Conservation (phyloP, 2,888 invertebrate species). For the Tipula confusa region DNA sequence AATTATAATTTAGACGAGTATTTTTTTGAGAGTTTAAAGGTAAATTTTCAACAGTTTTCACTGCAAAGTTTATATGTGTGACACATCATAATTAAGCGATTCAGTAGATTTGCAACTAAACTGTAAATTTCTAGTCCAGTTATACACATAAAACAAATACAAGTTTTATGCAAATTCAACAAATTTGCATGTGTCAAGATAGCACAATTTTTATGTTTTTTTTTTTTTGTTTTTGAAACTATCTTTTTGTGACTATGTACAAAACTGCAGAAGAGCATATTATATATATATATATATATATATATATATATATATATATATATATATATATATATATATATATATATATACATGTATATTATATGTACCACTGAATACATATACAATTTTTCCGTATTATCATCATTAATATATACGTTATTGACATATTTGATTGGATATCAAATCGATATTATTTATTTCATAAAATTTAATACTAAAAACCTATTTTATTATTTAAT, state of each 20-base stretch:
- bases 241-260: background rate
- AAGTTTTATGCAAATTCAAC: background rate
- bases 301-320: no score
- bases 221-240: background rate
- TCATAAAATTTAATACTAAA: background rate
- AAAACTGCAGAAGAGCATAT: background rate
- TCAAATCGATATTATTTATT: background rate
- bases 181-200: background rate
- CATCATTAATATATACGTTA: background rate
- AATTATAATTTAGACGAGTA: no score
- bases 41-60: no score
- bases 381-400: background rate
- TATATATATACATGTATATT: no score
- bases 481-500: constrained; percentile 14
- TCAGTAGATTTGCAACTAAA: no score
- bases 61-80: no score
- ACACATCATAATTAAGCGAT: no score
- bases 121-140: no score
- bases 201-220: no score
- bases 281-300: no score
- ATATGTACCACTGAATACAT: background rate
- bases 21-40: no score
- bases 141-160: background rate
- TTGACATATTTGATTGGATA: background rate
- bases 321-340: no score